Evolutionary conservation across 1,140 invertebrate species (phyloP), one percentile per base, ranked within the genome.

Genomic region (Metaphire vulgaris): DNA sequence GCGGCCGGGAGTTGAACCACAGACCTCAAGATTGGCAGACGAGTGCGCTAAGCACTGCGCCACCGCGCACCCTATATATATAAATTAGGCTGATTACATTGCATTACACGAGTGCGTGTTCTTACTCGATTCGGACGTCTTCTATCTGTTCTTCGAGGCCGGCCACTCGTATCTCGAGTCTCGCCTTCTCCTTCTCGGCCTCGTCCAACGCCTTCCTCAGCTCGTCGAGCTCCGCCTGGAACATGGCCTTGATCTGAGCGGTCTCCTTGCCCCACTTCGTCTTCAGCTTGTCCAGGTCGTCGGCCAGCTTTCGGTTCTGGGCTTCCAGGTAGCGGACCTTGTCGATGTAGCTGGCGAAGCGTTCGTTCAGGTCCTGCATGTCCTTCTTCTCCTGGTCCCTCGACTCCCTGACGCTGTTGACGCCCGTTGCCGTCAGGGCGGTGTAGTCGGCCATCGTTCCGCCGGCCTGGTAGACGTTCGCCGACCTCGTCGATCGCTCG

Each of bases 351-450:
- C 66, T 74, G 64, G 78, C 78, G 69, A 80, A 79, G 56, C 79
- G 29, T 72, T 79, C 78, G 72, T 80, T 80, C 67, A 80, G 67
- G 33, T 80, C 78, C 41, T 79, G 77, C 74, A 80, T 74, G 32
- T 79, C 77, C 33, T 79, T 79, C 74, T 80, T 80, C 75, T 80
- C 79, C 73, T 84, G 85, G 79, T 88, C 87, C 21, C 88, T 81
- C 33, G 79, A 82, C 70, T 83, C 83, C 70, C 85, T 83, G 72
- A 88, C 85, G 56, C 81, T 81, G 30, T 80, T 80, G 15, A 87
- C 86, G 14, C 87, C 84, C 26, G 81, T 80, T 66, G 76, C 80
- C 32, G 83, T 81, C 26, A 85, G 79, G 73, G 80, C 80, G 29
- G 80, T 72, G 77, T 79, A 83, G 70, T 81, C 80, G 14, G 81